Evolutionary conservation across 2,113 vertebrate genomes (phyloP).

Genomic region (Oceanites oceanicus): DNA sequence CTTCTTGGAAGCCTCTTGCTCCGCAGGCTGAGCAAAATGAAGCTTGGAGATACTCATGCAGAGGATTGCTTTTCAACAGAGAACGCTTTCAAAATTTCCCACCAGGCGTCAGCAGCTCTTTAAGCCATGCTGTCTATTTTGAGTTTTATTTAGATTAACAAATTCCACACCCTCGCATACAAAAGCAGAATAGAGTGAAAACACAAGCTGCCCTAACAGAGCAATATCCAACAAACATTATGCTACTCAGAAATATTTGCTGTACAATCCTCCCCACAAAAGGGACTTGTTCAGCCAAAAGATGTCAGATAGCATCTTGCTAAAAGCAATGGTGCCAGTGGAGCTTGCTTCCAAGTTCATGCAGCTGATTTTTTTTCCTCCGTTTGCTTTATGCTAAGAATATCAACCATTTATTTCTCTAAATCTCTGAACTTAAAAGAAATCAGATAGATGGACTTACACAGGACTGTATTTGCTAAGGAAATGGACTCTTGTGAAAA

Average conservation of each 20-base stretch:
- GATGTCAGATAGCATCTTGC: slow-evolving; percentile 84
- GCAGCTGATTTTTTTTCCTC: slow-evolving; percentile 47
- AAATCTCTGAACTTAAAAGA: background rate
- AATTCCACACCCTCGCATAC: slow-evolving; percentile 80
- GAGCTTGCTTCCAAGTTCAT: slow-evolving; percentile 72
- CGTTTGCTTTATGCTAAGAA: background rate
- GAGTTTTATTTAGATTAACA: slow-evolving; percentile 87
- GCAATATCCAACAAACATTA: slow-evolving; percentile 84
- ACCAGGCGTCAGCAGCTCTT: slow-evolving; percentile 76
- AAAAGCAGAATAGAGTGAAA: slow-evolving; percentile 80
- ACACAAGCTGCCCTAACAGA: slow-evolving; percentile 81
- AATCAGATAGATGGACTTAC: background rate
- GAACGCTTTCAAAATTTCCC: slow-evolving; percentile 67
- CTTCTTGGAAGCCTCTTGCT: background rate
- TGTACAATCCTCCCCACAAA: slow-evolving; percentile 77
- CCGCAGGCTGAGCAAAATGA: background rate
- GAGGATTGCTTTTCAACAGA: slow-evolving; percentile 61
- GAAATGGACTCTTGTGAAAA: background rate
- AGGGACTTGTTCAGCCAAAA: slow-evolving; percentile 79
- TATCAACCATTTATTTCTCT: slow-evolving; percentile 23
- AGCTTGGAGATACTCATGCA: slow-evolving; percentile 11
- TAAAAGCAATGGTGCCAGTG: slow-evolving; percentile 74
- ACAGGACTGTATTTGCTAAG: background rate
- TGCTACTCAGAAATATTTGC: slow-evolving; percentile 79
- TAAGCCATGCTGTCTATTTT: slow-evolving; percentile 75